Evolutionary conservation across 2,113 vertebrate species (phyloP).

Genomic region (Martes martes): DNA sequence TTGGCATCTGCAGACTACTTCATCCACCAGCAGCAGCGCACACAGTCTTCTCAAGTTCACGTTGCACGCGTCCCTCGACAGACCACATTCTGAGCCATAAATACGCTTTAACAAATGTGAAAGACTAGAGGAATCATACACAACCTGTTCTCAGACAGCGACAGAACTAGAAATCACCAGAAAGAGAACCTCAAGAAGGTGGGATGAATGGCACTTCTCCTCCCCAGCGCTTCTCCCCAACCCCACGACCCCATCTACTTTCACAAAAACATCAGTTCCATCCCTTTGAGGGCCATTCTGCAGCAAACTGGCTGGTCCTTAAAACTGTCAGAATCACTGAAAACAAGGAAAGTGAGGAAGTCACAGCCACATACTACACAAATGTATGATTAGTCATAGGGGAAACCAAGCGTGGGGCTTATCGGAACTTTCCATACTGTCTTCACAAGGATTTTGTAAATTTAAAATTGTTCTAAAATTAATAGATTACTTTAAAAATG

Average conservation of each 20-base stretch:
- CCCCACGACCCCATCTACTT: rapidly evolving
- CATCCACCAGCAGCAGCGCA: rapidly evolving
- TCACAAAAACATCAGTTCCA: rapidly evolving
- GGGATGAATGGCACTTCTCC: rapidly evolving
- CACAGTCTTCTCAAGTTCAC: background rate
- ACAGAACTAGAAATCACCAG: background rate
- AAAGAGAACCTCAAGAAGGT: rapidly evolving
- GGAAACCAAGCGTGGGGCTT: rapidly evolving
- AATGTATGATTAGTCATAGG: background rate
- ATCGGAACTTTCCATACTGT: rapidly evolving
- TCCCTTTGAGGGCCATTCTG: background rate
- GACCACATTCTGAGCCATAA: background rate
- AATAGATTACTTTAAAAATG: background rate
- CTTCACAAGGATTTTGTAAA: background rate
- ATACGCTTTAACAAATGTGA: rapidly evolving
- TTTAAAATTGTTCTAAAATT: background rate
- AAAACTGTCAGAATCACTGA: rapidly evolving
- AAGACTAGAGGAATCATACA: rapidly evolving
- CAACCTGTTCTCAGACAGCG: too few relatives aligned
- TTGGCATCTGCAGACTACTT: background rate
- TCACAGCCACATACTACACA: rapidly evolving
- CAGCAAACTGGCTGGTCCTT: rapidly evolving
- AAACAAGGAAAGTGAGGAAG: background rate
- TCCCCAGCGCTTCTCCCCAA: background rate
- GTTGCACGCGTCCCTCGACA: rapidly evolving